Conservation (phyloP, 2,113 vertebrate genomes). For the Conger conger region DNA sequence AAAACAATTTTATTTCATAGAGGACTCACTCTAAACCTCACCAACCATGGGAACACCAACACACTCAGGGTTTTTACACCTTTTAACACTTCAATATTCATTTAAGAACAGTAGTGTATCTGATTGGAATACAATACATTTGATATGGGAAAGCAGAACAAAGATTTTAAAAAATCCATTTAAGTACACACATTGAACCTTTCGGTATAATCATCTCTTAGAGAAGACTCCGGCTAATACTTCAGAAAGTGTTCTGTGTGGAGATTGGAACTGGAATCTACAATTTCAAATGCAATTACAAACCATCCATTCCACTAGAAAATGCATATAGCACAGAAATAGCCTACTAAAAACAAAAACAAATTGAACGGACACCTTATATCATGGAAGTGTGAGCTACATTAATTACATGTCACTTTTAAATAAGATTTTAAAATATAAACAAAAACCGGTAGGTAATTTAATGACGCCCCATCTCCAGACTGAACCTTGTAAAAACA, state of each 20-base stretch:
- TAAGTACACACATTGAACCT: neutral
- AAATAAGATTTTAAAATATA: conserved; percentile 10
- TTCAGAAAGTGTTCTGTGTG: neutral
- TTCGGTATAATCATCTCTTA: neutral
- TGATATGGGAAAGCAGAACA: neutral
- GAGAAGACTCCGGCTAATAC: neutral
- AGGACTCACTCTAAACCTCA: neutral
- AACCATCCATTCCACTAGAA: neutral
- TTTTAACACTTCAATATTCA: neutral
- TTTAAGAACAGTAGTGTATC: neutral
- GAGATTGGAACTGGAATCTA: neutral
- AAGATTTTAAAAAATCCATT: neutral
- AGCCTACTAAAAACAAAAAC: neutral
- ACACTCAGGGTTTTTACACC: neutral
- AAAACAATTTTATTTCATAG: neutral
- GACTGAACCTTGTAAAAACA: neutral
- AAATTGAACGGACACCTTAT: neutral
- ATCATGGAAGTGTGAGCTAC: neutral
- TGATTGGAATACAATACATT: neutral
- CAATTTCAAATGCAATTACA: neutral
- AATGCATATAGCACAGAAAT: neutral
- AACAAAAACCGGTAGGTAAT: neutral
- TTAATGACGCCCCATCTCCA: neutral
- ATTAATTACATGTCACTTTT: neutral
- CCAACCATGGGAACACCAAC: neutral